These are phyloP conservation scores for Apodemus speciosus DNA, from an alignment of 2,113 vertebrate species.

Conservation along the genomic window DNA sequence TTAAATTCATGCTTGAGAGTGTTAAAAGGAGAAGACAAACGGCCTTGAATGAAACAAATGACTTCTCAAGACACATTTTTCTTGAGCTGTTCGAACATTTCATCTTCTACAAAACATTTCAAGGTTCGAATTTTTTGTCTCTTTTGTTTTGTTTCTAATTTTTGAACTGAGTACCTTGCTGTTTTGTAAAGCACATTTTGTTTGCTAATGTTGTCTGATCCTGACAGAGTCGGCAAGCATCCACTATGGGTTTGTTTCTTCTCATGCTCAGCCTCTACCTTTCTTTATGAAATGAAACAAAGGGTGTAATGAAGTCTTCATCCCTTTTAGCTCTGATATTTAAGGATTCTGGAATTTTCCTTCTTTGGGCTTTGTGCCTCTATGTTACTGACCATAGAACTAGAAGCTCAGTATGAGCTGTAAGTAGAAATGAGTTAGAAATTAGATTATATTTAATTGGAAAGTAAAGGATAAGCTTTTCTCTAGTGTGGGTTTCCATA, in stretches of 20 bases:
- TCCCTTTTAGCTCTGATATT: neutral
- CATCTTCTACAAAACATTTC: neutral
- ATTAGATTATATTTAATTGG: slow-evolving; percentile 7
- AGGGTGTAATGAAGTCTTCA: fast-evolving
- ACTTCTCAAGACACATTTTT: slow-evolving; percentile 11
- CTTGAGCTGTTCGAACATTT: neutral
- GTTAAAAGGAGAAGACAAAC: slow-evolving; percentile 43
- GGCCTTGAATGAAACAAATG: neutral
- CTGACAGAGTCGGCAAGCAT: no score
- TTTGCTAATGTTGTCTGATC: neutral
- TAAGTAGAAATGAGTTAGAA: neutral
- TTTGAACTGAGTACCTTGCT: neutral
- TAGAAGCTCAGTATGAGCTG: neutral
- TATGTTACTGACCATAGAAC: neutral
- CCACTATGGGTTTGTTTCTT: no score
- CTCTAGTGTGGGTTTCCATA: fast-evolving
- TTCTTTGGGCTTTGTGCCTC: neutral
- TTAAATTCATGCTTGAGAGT: slow-evolving; percentile 10
- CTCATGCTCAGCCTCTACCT: neutral
- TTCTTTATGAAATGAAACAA: neutral
- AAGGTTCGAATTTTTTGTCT: neutral
- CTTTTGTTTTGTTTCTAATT: neutral
- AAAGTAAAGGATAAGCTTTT: neutral
- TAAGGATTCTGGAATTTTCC: neutral
- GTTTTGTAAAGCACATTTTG: neutral